Evolutionary conservation across 64 coral and sea anemone species (phyloP), one percentile per base, ranked within the genome.

Genomic region (Catalaphyllia jardinei): DNA sequence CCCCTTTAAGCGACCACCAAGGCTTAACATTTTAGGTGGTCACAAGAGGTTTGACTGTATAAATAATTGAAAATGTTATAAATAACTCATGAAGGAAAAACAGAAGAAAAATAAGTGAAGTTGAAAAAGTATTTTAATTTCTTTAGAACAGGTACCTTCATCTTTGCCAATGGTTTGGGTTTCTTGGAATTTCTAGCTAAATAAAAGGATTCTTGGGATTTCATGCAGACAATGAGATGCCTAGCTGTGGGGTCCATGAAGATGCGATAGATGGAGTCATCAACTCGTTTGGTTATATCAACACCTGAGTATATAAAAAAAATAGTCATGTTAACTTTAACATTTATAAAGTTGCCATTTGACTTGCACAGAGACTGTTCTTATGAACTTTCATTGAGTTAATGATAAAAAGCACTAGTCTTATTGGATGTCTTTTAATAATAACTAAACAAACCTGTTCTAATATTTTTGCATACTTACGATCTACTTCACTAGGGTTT

Each of bases 231-330:
- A n/a, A 98, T 95, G 0, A 92, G 54, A 82, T 98, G 96, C 38
- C 94, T 83, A 75, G 96, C 96, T 73, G 93, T 95, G 57, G 96
- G 93, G 30, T 98, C 96, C 50, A 95, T 84, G 55, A 93, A 98
- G 78, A 98, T 87, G 73, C 79, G 87, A 74, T 95, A 84, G 35
- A 98, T 86, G 4, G 93, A 93, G 74, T 98, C 96, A 73, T 98
- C 96, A 27, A 92, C 38, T 73, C 93, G 83, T 71, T 88, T 95
- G 60, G 93, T 87, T 12, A 95, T 57, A 35, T 98, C 96, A 74
- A 98, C 84, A 78, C 71, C 91, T 92, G 22, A 46, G 42, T 46
- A 8, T 25, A 24, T 25, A 29, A 69, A 67, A 24, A 67, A 22
- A 67, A 4, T 4, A 19, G 8, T 77, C 72, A 71, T 72, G 65